Percentiles rank a stretch among this genome's conserved stretches.
phyloP scores from a whole-genome alignment of 2,797 vertebrate genomes.

The Cynopterus sphinx region DNA sequence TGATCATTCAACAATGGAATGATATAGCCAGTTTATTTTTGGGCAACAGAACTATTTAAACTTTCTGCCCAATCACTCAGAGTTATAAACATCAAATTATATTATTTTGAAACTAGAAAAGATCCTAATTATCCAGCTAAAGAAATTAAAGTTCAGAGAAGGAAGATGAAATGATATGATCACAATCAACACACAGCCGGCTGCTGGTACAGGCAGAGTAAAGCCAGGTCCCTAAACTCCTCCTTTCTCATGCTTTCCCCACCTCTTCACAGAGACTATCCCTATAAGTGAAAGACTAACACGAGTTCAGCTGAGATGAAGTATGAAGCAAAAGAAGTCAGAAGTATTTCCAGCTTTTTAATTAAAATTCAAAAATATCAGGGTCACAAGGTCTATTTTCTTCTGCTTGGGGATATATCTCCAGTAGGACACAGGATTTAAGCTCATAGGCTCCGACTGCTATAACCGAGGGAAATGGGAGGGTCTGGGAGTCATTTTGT shows the following conservation, averaged over 20 bases:
- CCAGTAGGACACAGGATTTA: background rate
- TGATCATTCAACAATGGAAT: conserved; percentile 8
- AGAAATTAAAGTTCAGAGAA: conserved; percentile 1
- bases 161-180: background rate
- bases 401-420: background rate
- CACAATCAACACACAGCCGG: background rate
- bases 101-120: conserved; percentile 1
- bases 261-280: background rate
- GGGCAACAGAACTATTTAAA: background rate
- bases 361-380: background rate
- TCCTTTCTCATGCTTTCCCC: background rate
- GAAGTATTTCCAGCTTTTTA: background rate
- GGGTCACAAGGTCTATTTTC: background rate
- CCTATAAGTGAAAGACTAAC: background rate
- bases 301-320: background rate
- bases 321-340: background rate
- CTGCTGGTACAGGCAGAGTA: background rate
- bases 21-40: background rate
- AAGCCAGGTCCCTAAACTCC: background rate
- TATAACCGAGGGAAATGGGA: background rate
- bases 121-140: background rate
- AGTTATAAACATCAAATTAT: background rate
- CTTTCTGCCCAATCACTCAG: background rate
- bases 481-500: background rate
- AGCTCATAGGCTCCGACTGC: background rate